These are phyloP conservation scores for Drosophila busckii DNA, from an alignment of 1,140 invertebrate genomes.

Conservation along the genomic window DNA sequence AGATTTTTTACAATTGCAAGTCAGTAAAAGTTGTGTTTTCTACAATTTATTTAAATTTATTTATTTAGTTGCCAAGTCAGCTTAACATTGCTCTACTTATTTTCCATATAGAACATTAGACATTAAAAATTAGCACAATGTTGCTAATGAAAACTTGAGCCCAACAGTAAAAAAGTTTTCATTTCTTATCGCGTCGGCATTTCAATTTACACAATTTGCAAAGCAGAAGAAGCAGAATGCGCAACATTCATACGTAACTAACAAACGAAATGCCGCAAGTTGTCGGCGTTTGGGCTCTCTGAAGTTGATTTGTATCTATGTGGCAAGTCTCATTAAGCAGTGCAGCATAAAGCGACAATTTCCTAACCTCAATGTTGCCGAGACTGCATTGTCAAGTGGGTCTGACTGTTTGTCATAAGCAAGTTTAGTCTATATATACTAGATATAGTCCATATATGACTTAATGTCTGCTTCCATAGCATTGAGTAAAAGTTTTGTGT, in stretches of 20 bases:
- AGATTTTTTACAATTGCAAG: too few relatives aligned
- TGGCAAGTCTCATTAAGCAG: slow-evolving; percentile 53
- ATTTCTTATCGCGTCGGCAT: slow-evolving; percentile 55
- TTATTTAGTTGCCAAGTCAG: too few relatives aligned
- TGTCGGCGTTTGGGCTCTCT: slow-evolving; percentile 9
- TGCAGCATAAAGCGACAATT: slow-evolving; percentile 47
- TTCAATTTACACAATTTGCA: slow-evolving; percentile 59
- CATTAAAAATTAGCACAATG: slow-evolving; percentile 57
- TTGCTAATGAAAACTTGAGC: slow-evolving; percentile 51
- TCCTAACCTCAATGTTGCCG: slow-evolving; percentile 63
- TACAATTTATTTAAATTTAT: too few relatives aligned
- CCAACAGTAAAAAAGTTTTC: slow-evolving; percentile 33
- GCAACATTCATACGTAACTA: too few relatives aligned
- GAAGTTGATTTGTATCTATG: slow-evolving; percentile 30
- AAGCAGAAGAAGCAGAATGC: background rate
- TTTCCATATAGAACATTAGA: too few relatives aligned
- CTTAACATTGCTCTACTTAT: too few relatives aligned
- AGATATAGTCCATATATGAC: slow-evolving; percentile 51
- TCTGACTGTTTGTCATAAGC: background rate
- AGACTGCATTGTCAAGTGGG: slow-evolving; percentile 12
- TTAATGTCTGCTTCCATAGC: too few relatives aligned
- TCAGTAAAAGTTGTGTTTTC: too few relatives aligned
- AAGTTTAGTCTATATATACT: slow-evolving; percentile 15
- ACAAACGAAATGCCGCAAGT: background rate
- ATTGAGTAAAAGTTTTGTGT: slow-evolving; percentile 41